phyloP scores from a whole-genome alignment of 2,888 invertebrate genomes.

The Gerris lacustris region DNA sequence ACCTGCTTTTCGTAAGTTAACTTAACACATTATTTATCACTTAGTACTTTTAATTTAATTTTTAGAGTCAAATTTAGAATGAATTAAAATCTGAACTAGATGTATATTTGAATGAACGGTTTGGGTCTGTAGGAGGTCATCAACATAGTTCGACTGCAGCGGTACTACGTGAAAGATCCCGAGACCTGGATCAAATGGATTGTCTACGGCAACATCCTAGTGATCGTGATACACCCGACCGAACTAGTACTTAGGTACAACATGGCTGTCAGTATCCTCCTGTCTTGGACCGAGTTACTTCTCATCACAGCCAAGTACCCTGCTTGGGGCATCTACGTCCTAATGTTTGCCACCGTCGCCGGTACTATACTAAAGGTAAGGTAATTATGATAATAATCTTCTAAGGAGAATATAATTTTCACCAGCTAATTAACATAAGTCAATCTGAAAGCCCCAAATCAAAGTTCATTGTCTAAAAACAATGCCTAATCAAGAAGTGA shows the following conservation, averaged over 20 bases:
- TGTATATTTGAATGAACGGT: too few species aligned
- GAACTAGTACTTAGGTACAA: background rate
- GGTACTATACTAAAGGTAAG: slow-evolving; percentile 44
- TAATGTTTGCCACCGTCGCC: slow-evolving; percentile 50
- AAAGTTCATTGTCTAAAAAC: too few species aligned
- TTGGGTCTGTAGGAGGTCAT: slow-evolving; percentile 40
- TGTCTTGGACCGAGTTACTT: slow-evolving; percentile 47
- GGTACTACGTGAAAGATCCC: slow-evolving; percentile 42
- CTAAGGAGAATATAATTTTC: too few species aligned
- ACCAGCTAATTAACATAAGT: too few species aligned
- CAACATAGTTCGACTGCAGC: slow-evolving; percentile 42
- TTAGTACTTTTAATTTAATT: too few species aligned
- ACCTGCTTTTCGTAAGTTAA: slow-evolving; percentile 39
- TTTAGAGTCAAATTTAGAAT: too few species aligned
- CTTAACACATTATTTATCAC: too few species aligned
- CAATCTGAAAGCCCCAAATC: too few species aligned
- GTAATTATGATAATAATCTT: too few species aligned
- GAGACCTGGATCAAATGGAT: slow-evolving; percentile 47
- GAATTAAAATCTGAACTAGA: too few species aligned
- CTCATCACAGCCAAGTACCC: slow-evolving; percentile 46
- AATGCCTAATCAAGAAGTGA: too few species aligned
- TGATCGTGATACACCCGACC: slow-evolving; percentile 6
- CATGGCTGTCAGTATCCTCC: slow-evolving; percentile 34
- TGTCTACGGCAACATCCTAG: slow-evolving; percentile 35
- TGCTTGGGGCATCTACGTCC: slow-evolving; percentile 46